A percentile compares a stretch with the other conserved stretches of the same genome.
These are phyloP conservation scores for Emydocephalus ijimae DNA, from an alignment of 2,113 vertebrate genomes.

Conservation along the genomic window DNA sequence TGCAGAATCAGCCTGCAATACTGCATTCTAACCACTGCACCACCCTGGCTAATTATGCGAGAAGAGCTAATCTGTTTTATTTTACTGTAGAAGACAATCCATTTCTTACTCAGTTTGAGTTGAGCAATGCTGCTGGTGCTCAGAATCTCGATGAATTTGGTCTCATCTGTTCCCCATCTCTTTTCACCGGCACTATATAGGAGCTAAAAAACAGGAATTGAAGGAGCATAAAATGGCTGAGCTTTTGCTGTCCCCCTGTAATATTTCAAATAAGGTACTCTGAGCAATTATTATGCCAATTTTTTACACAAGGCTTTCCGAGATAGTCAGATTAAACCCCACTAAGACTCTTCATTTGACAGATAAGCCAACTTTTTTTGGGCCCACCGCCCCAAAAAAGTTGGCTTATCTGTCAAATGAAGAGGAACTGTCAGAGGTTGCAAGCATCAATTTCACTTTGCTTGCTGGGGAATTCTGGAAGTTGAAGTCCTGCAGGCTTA, in stretches of 20 bases:
- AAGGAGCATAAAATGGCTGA: fast-evolving
- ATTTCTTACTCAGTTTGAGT: conserved; percentile 71
- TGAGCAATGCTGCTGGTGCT: conserved; percentile 79
- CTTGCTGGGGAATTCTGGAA: too few species aligned
- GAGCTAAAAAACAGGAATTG: conserved; percentile 50
- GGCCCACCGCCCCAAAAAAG: too few species aligned
- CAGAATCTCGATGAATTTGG: conserved; percentile 77
- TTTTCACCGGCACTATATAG: conserved; percentile 84
- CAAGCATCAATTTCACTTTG: neutral
- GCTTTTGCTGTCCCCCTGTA: neutral
- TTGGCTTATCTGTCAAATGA: too few species aligned
- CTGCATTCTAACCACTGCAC: neutral
- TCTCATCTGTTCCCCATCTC: conserved; percentile 81
- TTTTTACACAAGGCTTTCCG: neutral
- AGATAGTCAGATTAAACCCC: neutral
- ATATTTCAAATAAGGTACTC: neutral
- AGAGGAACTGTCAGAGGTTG: neutral
- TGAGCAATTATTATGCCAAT: neutral
- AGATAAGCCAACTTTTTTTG: neutral
- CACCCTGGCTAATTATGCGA: neutral
- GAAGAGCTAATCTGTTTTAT: neutral
- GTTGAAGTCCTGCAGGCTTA: too few species aligned
- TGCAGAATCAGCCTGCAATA: neutral
- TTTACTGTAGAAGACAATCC: fast-evolving
- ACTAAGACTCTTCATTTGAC: neutral